Evolutionary conservation across 2,888 invertebrate genomes (phyloP).

Genomic region (Pyrocoelia pectoralis): DNA sequence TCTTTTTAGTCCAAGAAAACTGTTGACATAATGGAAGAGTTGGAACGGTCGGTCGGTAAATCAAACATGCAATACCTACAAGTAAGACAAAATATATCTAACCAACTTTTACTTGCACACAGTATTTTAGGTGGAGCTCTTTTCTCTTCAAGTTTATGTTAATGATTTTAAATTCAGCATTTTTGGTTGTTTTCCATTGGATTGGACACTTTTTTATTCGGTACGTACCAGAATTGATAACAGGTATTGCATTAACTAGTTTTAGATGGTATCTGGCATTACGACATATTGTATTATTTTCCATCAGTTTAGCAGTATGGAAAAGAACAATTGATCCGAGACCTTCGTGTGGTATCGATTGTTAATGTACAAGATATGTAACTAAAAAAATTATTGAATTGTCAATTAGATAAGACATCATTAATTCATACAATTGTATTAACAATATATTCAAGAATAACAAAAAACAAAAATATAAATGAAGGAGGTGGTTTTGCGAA

Average conservation of each 20-base stretch:
- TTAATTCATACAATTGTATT: no score
- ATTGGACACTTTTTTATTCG: constrained; percentile 24
- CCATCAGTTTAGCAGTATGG: constrained; percentile 26
- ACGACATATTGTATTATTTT: constrained; percentile 25
- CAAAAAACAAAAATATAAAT: no score
- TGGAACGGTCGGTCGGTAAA: constrained; percentile 18
- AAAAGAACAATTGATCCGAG: background rate
- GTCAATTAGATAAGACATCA: no score
- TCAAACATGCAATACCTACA: constrained; percentile 18
- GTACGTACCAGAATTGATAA: background rate
- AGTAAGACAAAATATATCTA: constrained; percentile 2
- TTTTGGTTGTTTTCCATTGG: constrained; percentile 27
- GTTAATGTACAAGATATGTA: no score
- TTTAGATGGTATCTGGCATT: constrained; percentile 24
- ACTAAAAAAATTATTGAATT: no score
- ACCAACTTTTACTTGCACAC: background rate
- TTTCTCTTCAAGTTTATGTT: constrained; percentile 23
- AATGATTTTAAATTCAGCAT: constrained; percentile 23
- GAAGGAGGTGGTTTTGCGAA: no score
- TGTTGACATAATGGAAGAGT: constrained; percentile 22
- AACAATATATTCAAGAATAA: no score
- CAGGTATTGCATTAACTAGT: background rate
- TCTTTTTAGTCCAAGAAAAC: constrained; percentile 22
- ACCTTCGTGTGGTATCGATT: no score
- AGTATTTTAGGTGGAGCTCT: constrained; percentile 19